These are phyloP conservation scores for Pseudomyrmex dendroicus DNA, from an alignment of 1,140 invertebrate genomes.

Conservation along the genomic window DNA sequence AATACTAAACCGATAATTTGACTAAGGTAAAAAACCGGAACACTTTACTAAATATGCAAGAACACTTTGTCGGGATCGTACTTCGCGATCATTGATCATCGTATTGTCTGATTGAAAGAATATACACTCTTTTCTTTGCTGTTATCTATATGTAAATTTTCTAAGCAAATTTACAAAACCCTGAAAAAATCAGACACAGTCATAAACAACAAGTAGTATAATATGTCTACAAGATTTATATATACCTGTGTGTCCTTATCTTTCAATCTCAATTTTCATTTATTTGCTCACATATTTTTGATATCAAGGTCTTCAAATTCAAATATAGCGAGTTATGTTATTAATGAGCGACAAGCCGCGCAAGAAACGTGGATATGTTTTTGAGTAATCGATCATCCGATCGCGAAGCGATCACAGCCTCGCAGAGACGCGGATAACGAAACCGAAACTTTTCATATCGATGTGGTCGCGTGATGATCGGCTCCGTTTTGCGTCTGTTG, in stretches of 20 bases:
- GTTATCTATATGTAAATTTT: constrained; percentile 14
- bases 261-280: constrained; percentile 24
- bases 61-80: constrained; percentile 44
- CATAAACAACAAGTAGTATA: constrained; percentile 17
- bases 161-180: constrained; percentile 27
- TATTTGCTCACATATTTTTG: constrained; percentile 30
- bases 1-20: constrained; percentile 39
- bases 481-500: constrained; percentile 74
- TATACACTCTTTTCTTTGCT: background rate
- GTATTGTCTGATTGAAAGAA: constrained; percentile 3
- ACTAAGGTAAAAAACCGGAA: constrained; percentile 46
- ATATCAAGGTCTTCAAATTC: constrained; percentile 4
- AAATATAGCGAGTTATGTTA: constrained; percentile 1
- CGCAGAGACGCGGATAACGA: constrained; percentile 5
- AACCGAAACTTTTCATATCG: constrained; percentile 77
- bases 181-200: constrained; percentile 14
- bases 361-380: constrained; percentile 7
- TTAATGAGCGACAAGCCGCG: constrained; percentile 3
- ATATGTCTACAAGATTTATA: background rate
- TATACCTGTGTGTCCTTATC: background rate
- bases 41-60: constrained; percentile 46
- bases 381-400: background rate
- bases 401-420: constrained; percentile 10
- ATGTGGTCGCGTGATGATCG: constrained; percentile 79
- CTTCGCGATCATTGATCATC: constrained; percentile 16